Evolutionary conservation across 2,113 vertebrate genomes (phyloP), one percentile per base, ranked within the genome.

Genomic region (Reinhardtius hippoglossoides): DNA sequence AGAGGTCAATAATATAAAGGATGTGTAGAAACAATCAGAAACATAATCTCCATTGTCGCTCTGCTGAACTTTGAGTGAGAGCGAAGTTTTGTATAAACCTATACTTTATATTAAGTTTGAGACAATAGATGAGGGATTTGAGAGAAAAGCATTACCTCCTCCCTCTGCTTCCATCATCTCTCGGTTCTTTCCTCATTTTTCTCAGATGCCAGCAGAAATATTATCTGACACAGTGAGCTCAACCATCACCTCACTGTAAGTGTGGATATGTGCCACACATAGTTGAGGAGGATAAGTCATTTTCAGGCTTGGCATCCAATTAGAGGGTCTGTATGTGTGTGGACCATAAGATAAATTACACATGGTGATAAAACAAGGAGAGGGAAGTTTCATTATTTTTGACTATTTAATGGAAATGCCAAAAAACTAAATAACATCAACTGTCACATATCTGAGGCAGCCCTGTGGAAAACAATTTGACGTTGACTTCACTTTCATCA

Each of bases 91-190:
- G 40, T 26, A 13, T 48, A 80, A 71, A 74, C 6, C 40, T 78
- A 27, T 72, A 69, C 55, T 74, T 66, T 71, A 67, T 80, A 84
- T 81, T 66, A 71, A 52, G 55, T 89, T 86, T 77, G 24, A 26
- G 50, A 13, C 66, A 64, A 86, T 61, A 54, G 63, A 75, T 67
- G 69, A 62, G 66, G 72, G 63, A 74, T 74, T 74, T 59, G 3
- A 81, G 80, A 87, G 85, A 81, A 85, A 56, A 80, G 67, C 71
- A 81, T 50, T 50, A 77, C 81, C 72, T 88, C 59, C 27, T 60
- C 76, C 76, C 9, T 62, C 57, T 59, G 66, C 44, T 70, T 71
- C 67, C 54, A 71, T 69, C 65, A 24, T 61, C 31, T 23, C 24
- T 69, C 26, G 40, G 42, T 65, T 74, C 58, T 73, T 48, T 60